Evolutionary conservation across 2,888 invertebrate genomes (phyloP), one percentile per base, ranked within the genome.

Genomic region (Nemotelus pantherinus): DNA sequence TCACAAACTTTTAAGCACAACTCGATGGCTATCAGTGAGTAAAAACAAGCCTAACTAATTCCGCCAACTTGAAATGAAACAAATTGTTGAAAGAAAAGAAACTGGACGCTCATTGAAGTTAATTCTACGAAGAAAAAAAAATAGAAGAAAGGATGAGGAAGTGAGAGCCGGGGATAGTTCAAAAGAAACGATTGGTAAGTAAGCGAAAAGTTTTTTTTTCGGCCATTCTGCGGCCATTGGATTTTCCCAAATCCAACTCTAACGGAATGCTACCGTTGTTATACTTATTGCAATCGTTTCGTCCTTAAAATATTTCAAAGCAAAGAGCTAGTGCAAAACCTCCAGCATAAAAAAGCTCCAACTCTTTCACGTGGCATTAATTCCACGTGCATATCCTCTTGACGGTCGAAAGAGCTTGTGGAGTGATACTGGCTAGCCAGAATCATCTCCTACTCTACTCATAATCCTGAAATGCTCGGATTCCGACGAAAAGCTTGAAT

Each of bases 311-410:
- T 39, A 41, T 63, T 41, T 7, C n/a, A n/a, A 63, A 63, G 63
- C 43, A 25, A 25, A 25, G 25, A 25, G 25, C 25, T 25, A 25
- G 25, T 25, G 25, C 25, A 63, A 63, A 41, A 43, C 2, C 39
- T 53, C 6, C 53, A 10, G 10, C 53, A 53, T 7, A 53, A 53
- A 53, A 10, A 53, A 10, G 1, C 10, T 10, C 53, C 53, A 10
- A 53, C 53, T 1, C 6, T 53, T 53, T 39, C 63, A 2, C 63
- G 5, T 63, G 5, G 63, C 39, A 63, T 63, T 63, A 63, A 63
- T 63, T 63, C 63, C 43, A 41, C n/a, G 10, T 65, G 47, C 47
- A 65, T 47, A 65, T 10, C 65, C 65, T 45, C 65, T 65, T 65
- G 45, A 65, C 41, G 25, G 65, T 45, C 44, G 65, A 65, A 47